These are phyloP conservation scores for Micrasema longulum DNA, from an alignment of 1,140 invertebrate species.

Conservation along the genomic window DNA sequence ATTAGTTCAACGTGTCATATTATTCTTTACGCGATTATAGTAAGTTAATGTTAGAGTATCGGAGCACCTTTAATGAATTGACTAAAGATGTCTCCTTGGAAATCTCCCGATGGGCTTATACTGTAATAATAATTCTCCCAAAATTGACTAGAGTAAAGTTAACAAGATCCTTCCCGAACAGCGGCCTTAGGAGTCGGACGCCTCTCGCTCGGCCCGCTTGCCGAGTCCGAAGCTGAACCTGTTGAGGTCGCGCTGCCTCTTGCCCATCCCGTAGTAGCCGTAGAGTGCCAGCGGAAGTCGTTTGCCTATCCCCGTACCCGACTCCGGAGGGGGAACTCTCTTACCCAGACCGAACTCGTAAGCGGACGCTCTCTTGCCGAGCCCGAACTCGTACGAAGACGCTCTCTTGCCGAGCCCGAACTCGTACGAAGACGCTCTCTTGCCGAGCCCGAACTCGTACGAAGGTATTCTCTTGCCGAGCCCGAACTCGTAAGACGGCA, in stretches of 20 bases:
- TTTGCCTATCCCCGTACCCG: conserved; percentile 66
- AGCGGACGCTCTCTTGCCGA: conserved; percentile 61
- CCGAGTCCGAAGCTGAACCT: conserved; percentile 57
- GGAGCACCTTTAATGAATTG: conserved; percentile 29
- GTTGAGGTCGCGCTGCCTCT: conserved; percentile 56
- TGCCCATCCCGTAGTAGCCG: conserved; percentile 60
- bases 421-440: conserved; percentile 51
- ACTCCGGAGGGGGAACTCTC: conserved; percentile 60
- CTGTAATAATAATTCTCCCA: conserved; percentile 14
- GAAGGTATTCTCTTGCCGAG: conserved; percentile 63
- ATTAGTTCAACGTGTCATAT: too few relatives aligned
- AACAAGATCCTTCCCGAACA: conserved; percentile 9
- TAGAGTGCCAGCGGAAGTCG: conserved; percentile 52
- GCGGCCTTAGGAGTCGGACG: conserved; percentile 1
- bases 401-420: conserved; percentile 59
- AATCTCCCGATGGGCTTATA: conserved; percentile 7
- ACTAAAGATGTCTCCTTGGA: conserved; percentile 27
- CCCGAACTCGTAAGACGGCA: conserved; percentile 56
- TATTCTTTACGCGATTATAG: too few relatives aligned
- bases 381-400: conserved; percentile 64
- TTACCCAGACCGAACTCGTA: conserved; percentile 64
- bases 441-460: conserved; percentile 63
- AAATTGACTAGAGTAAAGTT: conserved; percentile 27
- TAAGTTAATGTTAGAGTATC: conserved; percentile 2
- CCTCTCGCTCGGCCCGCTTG: conserved; percentile 47